A percentile compares a stretch with the other conserved stretches of the same genome.
Evolutionary conservation across 2,888 invertebrate genomes (phyloP).

Genomic region (Ferrisia virgata): DNA sequence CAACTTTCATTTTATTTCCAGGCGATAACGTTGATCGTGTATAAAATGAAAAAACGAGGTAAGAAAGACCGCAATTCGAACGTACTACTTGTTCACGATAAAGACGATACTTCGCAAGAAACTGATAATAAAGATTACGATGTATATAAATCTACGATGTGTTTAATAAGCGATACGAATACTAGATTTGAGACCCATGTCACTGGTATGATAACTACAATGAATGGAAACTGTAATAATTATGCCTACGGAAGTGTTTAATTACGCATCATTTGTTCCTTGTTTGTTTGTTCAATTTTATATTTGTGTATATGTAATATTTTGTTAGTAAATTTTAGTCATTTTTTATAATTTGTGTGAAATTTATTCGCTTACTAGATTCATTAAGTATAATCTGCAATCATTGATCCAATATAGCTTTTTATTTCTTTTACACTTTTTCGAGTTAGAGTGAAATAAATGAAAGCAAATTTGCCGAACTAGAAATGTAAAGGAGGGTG

Average conservation of each 20-base stretch:
- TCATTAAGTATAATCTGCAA: too few relatives aligned
- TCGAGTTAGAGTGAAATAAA: too few relatives aligned
- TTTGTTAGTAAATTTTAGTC: neutral
- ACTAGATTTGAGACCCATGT: neutral
- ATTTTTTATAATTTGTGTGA: neutral
- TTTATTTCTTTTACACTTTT: too few relatives aligned
- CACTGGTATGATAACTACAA: neutral
- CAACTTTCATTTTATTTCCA: neutral
- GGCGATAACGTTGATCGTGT: neutral
- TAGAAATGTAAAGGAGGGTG: too few relatives aligned
- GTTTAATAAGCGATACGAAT: neutral
- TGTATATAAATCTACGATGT: neutral
- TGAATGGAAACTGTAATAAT: neutral
- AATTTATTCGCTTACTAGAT: neutral
- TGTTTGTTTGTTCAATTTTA: slow-evolving; percentile 13
- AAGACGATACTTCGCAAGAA: neutral
- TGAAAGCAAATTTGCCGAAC: too few relatives aligned
- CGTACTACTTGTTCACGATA: neutral
- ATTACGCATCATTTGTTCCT: neutral
- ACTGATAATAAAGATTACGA: neutral
- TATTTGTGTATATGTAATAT: neutral
- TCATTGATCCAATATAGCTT: too few relatives aligned
- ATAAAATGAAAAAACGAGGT: neutral
- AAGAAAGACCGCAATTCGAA: neutral
- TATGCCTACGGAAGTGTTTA: slow-evolving; percentile 5